Conservation (phyloP, 2,797 vertebrate genomes). For the Coracias cyanogaster region DNA sequence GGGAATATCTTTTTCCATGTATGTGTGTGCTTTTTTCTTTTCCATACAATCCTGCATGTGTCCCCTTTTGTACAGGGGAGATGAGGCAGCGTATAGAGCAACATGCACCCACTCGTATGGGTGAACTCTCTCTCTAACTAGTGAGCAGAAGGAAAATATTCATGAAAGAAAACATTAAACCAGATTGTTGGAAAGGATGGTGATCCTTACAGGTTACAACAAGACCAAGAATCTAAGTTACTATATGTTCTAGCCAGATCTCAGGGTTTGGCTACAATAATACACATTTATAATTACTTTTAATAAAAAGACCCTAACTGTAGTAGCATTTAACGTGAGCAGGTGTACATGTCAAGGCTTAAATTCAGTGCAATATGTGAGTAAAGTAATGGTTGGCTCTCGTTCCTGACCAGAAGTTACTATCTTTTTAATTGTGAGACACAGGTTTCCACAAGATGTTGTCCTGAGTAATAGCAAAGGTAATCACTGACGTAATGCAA, state of each 20-base stretch:
- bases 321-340: neutral
- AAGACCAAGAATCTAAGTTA: neutral
- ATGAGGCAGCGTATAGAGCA: neutral
- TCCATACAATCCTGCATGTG: neutral
- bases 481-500: slow-evolving; percentile 16
- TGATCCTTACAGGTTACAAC: neutral
- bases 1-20: neutral
- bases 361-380: neutral
- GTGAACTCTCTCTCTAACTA: neutral
- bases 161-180: neutral
- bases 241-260: slow-evolving; percentile 2
- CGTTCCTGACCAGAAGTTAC: neutral
- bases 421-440: neutral
- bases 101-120: neutral
- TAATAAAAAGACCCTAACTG: neutral
- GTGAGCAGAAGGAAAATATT: slow-evolving; percentile 6
- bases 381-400: neutral
- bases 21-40: neutral
- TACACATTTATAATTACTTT: neutral
- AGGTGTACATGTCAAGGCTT: slow-evolving; percentile 25
- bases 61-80: neutral
- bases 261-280: neutral
- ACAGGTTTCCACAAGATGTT: slow-evolving; percentile 30
- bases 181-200: neutral
- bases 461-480: neutral